Evolutionary conservation across 1,140 invertebrate species (phyloP), one percentile per base, ranked within the genome.

Genomic region (Vanessa tameamea): DNA sequence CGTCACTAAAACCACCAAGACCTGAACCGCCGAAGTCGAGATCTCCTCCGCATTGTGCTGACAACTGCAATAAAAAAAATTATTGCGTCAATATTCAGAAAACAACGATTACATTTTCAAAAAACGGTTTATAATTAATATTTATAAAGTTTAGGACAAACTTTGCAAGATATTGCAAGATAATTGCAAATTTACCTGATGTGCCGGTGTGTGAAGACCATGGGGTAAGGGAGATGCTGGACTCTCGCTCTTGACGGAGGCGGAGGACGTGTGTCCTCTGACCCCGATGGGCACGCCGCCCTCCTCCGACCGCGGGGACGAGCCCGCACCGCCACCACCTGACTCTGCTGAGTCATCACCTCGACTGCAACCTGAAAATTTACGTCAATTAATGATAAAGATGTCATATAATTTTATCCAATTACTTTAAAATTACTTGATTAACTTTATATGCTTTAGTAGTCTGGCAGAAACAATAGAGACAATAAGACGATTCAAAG

Each of bases 181-280:
- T 43, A 43, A 9, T 43, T 43, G 7, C 37, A n/a, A 20, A 55
- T 57, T 51, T 77, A 91, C 88, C 86, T 92, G 89, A 84, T 91
- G 89, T 31, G 86, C 87, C 50, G 87, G 78, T 31, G 87, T 91
- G 71, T 92, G 89, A 47, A 90, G 47, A 0, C 83, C 87, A 55
- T 85, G 82, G 2, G 87, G 90, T 26, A 91, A 65, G 0, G 90
- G 90, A 0, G 89, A 91, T 0, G 90, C 90, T 6, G 90, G 90
- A 53, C 90, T 92, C 87, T 98, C 97, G 20, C 97, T 98, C 90
- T 98, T 98, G 55, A 98, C 96, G 73, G 97, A 98, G 0, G 97
- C 97, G 81, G 97, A 98, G 1, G 97, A 98, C 0, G 96, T 96
- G 84, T 97, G 97, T 1, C 95, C 95, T 61, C 88, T 64, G n/a